These are phyloP conservation scores for Acanthochromis polyacanthus DNA, from an alignment of 2,113 vertebrate genomes.

Conservation along the genomic window DNA sequence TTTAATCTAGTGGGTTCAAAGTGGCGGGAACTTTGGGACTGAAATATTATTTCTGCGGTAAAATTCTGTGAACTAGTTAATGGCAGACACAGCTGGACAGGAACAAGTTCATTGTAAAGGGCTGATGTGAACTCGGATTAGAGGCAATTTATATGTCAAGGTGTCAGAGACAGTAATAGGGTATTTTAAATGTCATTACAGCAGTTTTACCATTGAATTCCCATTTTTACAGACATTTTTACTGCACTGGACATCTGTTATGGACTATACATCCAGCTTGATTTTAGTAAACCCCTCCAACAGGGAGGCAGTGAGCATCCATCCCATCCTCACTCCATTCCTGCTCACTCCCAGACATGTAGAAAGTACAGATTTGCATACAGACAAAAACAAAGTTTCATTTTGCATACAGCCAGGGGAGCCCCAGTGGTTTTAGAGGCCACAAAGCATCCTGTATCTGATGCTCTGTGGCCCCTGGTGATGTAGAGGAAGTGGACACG, in stretches of 20 bases:
- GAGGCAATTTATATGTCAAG: not conserved
- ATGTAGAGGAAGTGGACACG: not conserved
- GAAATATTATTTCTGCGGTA: constrained; percentile 9
- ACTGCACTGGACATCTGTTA: not conserved
- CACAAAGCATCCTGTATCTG: too few species aligned
- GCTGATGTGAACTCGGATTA: constrained; percentile 24
- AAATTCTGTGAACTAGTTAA: constrained; percentile 22
- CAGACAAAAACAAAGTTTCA: not conserved
- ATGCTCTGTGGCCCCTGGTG: not conserved
- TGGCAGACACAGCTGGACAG: constrained; percentile 29
- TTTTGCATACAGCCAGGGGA: not conserved
- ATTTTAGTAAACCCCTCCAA: not conserved
- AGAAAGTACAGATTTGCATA: not conserved
- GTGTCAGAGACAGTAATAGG: constrained; percentile 3
- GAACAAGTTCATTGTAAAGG: constrained; percentile 27
- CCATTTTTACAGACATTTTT: not conserved
- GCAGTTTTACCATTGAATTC: not conserved
- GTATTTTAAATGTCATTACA: not conserved
- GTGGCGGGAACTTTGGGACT: constrained; percentile 19
- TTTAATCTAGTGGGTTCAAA: constrained; percentile 30
- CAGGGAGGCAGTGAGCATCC: not conserved
- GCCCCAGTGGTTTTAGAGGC: not conserved
- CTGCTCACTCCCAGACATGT: not conserved
- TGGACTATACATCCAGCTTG: not conserved
- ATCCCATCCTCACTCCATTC: not conserved